Percentiles rank a stretch among this genome's conserved stretches.
These are phyloP conservation scores for Spea bombifrons DNA, from an alignment of 2,113 vertebrate species.

Conservation along the genomic window DNA sequence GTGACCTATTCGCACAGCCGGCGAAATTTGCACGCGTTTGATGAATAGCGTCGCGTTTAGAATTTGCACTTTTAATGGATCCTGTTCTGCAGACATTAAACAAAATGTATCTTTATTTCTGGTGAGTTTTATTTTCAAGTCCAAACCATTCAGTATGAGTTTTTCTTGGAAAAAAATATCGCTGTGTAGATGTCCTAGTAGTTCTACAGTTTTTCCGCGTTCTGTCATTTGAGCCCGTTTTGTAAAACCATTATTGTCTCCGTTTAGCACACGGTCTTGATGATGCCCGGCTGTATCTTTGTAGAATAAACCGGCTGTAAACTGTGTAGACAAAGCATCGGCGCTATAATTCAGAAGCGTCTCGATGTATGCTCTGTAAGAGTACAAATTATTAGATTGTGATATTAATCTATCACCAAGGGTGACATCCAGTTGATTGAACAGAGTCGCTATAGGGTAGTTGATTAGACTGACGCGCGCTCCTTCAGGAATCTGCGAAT, in stretches of 20 bases:
- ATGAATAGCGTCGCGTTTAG: not conserved
- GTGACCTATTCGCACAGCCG: not conserved
- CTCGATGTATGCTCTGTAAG: not conserved
- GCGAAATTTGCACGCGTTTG: too few relatives aligned
- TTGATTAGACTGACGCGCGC: not conserved
- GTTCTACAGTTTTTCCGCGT: not conserved
- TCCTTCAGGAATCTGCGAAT: not conserved
- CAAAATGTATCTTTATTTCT: not conserved
- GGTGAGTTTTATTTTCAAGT: not conserved
- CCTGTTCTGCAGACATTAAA: not conserved
- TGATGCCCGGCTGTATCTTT: not conserved
- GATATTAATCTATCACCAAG: not conserved
- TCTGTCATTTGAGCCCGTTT: not conserved
- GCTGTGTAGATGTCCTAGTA: too few relatives aligned
- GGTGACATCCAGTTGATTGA: not conserved
- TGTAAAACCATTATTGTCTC: not conserved
- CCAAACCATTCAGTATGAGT: not conserved
- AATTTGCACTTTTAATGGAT: not conserved
- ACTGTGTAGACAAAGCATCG: not conserved
- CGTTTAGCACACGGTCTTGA: not conserved
- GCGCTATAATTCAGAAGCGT: not conserved
- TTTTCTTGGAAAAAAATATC: too few relatives aligned
- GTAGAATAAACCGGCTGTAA: not conserved
- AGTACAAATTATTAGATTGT: conserved; percentile 13
- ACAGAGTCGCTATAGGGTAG: not conserved